Evolutionary conservation across 2,888 invertebrate genomes (phyloP).

Genomic region (Acrobeloides nanus): DNA sequence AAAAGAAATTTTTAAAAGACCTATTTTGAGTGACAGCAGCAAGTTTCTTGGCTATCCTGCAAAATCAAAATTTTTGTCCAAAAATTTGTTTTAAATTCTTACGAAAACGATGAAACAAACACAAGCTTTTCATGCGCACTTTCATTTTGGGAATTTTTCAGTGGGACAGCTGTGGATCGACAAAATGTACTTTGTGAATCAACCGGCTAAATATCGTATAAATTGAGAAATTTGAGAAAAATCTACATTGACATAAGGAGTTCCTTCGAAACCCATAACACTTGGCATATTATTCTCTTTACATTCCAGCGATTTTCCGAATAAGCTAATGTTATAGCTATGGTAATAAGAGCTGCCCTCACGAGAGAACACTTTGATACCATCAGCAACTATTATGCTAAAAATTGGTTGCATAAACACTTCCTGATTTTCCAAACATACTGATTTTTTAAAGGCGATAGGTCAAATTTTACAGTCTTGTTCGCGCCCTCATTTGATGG

Average conservation of each 20-base stretch:
- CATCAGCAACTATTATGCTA: constrained; percentile 55
- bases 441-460: constrained; percentile 23
- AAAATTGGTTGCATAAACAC: constrained; percentile 6
- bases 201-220: too few relatives aligned
- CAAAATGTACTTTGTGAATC: constrained; percentile 26
- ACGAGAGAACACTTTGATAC: constrained; percentile 52
- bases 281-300: constrained; percentile 22
- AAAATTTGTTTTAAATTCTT: constrained; percentile 3
- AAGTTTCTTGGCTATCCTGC: constrained; percentile 33
- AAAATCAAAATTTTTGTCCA: constrained; percentile 1
- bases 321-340: constrained; percentile 40
- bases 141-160: constrained; percentile 4
- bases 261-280: not conserved
- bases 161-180: constrained; percentile 42
- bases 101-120: constrained; percentile 35
- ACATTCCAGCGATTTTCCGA: constrained; percentile 33
- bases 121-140: constrained; percentile 25
- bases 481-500: constrained; percentile 17
- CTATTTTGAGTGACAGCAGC: constrained; percentile 30
- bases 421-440: constrained; percentile 9
- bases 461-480: constrained; percentile 33
- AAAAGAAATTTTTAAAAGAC: constrained; percentile 23
- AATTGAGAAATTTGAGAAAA: too few relatives aligned
- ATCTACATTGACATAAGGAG: not conserved
- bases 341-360: constrained; percentile 51